Conservation (phyloP, 1,140 invertebrate species). For the Anadara kagoshimensis region DNA sequence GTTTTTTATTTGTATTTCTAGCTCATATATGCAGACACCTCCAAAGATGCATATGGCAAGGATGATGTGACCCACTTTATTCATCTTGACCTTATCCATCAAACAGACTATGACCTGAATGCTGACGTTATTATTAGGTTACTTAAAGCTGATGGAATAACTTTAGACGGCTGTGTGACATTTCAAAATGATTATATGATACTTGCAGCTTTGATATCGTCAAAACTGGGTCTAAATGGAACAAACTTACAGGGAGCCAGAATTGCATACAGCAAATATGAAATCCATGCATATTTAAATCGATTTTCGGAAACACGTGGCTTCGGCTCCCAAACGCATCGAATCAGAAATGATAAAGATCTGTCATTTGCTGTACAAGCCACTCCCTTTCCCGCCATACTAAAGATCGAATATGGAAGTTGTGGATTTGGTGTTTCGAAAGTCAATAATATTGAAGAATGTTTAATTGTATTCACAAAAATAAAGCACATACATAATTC, state of each 20-base stretch:
- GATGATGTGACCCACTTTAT: not conserved
- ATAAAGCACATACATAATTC: not conserved
- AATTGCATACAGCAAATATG: no score
- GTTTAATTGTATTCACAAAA: not conserved
- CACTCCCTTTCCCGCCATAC: conserved; percentile 19
- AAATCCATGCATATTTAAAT: no score
- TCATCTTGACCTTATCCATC: conserved; percentile 9
- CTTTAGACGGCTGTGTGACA: conserved; percentile 11
- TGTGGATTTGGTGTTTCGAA: conserved; percentile 12
- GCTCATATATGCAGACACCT: conserved; percentile 50
- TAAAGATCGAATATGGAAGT: conserved; percentile 35
- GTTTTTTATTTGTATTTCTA: no score
- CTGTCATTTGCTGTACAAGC: not conserved
- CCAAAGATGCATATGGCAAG: not conserved
- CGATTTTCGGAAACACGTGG: no score
- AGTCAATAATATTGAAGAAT: conserved; percentile 10
- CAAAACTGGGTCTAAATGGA: no score
- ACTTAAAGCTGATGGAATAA: not conserved
- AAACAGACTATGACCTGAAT: conserved; percentile 1
- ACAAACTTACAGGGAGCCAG: no score
- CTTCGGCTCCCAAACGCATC: no score
- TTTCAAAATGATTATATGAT: conserved; percentile 16
- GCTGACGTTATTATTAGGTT: conserved; percentile 6
- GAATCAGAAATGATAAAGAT: not conserved
- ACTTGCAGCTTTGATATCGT: no score